Conservation (phyloP, 2,797 vertebrate genomes). For the Denticeps clupeoides region DNA sequence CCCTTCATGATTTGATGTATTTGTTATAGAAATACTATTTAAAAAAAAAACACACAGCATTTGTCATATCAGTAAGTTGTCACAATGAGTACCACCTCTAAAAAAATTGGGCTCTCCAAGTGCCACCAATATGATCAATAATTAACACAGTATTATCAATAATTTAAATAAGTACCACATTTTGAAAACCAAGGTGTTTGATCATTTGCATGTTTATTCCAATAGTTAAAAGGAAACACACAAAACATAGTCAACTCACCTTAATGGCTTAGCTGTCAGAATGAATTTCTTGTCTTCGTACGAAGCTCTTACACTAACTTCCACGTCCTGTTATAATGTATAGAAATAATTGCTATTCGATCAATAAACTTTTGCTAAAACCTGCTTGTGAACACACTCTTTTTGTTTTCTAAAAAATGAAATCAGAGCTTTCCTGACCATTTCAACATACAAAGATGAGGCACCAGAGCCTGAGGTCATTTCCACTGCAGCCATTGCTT, state of each 20-base stretch:
- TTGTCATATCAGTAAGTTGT: too few relatives aligned
- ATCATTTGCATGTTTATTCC: too few relatives aligned
- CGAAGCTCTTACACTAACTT: conserved; percentile 45
- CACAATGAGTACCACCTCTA: too few relatives aligned
- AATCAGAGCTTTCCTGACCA: conserved; percentile 42
- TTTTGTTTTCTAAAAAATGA: neutral
- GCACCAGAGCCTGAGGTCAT: conserved; percentile 36
- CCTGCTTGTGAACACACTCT: neutral
- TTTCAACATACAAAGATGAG: conserved; percentile 52
- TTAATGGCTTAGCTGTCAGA: conserved; percentile 38
- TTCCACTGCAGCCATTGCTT: conserved; percentile 41
- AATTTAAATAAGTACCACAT: too few relatives aligned
- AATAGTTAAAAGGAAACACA: too few relatives aligned
- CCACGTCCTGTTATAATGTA: conserved; percentile 45
- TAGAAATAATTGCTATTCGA: neutral
- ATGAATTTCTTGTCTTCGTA: conserved; percentile 65
- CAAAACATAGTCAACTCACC: conserved; percentile 44
- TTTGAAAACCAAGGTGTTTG: too few relatives aligned
- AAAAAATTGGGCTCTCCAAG: too few relatives aligned
- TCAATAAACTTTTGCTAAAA: neutral
- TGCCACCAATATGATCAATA: too few relatives aligned
- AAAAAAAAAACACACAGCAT: too few relatives aligned
- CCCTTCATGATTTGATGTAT: too few relatives aligned
- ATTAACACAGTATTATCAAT: too few relatives aligned
- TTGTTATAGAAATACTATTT: too few relatives aligned